Conservation (phyloP, 2,113 vertebrate species). For the Xiphorhynchus elegans region DNA sequence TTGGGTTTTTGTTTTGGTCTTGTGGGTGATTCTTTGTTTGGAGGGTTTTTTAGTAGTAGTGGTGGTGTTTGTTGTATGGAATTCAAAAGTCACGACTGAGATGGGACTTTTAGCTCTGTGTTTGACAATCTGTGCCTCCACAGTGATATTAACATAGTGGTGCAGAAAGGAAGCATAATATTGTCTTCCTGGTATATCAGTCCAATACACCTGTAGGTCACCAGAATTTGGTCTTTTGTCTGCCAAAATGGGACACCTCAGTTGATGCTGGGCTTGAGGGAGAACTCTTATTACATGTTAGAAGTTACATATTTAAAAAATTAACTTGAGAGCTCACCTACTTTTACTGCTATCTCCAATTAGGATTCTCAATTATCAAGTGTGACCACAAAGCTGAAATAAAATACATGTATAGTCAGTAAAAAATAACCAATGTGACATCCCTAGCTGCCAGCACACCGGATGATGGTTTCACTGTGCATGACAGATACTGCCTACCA, state of each 20-base stretch:
- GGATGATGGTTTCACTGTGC: background rate
- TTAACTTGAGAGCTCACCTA: background rate
- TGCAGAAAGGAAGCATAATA: background rate
- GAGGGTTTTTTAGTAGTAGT: background rate
- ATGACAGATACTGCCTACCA: background rate
- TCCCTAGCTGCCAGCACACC: background rate
- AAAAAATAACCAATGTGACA: background rate
- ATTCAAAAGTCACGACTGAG: background rate
- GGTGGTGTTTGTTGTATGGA: background rate
- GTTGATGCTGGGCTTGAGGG: background rate
- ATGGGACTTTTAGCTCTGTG: background rate
- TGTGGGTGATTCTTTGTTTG: background rate
- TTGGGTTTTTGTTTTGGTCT: background rate
- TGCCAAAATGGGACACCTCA: background rate
- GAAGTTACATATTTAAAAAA: background rate
- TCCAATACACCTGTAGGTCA: background rate
- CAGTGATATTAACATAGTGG: background rate
- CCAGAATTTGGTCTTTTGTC: background rate
- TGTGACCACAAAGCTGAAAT: background rate
- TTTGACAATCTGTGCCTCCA: background rate
- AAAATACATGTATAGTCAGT: background rate
- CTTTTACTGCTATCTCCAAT: background rate
- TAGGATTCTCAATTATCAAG: background rate
- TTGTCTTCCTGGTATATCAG: background rate
- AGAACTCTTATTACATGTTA: background rate